Evolutionary conservation across 1,140 invertebrate species (phyloP), one percentile per base, ranked within the genome.

Genomic region (Goniozus legneri): DNA sequence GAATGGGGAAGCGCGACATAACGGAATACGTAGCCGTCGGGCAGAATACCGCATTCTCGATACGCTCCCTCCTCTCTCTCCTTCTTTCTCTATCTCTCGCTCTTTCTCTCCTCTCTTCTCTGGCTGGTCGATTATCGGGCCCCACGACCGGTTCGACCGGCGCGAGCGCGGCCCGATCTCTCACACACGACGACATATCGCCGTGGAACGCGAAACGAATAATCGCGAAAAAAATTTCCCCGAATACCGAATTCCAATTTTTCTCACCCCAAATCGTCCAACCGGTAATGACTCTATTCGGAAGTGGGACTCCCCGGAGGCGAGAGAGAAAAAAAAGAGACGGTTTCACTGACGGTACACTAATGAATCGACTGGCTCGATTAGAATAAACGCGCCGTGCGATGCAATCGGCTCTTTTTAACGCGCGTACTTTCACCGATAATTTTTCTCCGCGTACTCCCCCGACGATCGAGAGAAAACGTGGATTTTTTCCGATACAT

Each of bases 11-110:
- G 62, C 63, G 65, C 60, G 54, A n/a, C 46, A 56, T 70, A 69
- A 69, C 67, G 65, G 65, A 69, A 67, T 69, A 65, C 55, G 55
- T 68, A 52, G 65, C 67, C 65, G 48, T 42, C 41, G 61, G 64
- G 52, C 52, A 33, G 52, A 64, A 46, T 50, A 49, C 42, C 56
- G 44, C 61, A 64, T 66, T 65, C 60, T 60, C 62, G 49, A 54
- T 52, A 43, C 31, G 35, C 45, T 15, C 42, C 20, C 41, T 47
- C 38, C 40, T 40, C 44, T 59, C 56, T 50, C 50, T 44, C 41
- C 21, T 38, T 15, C 19, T 8, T 19, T 40, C 35, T 21, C 20
- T 3, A 36, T 36, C 35, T 2, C 14, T n/a, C 31, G 36, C 36
- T 15, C 37, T 37, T 16, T n/a, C 30, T 27, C 10, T 37, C 22